These are phyloP conservation scores for Amphiprion clarkii DNA, from an alignment of 2,797 vertebrate genomes.

Conservation along the genomic window DNA sequence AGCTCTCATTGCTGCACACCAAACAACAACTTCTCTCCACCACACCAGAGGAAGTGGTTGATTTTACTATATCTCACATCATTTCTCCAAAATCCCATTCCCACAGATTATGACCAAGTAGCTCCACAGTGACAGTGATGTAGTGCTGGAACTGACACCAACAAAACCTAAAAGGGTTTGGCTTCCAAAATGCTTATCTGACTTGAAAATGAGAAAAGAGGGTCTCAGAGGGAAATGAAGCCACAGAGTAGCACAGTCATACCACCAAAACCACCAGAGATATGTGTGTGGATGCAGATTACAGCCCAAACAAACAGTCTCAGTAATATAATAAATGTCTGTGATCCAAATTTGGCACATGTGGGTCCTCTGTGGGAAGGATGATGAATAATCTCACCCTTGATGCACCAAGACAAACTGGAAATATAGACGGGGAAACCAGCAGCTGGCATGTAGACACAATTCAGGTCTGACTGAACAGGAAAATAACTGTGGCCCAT, in stretches of 20 bases:
- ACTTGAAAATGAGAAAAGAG: not conserved
- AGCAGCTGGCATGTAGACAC: not conserved
- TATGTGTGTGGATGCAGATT: not conserved
- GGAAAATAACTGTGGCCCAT: no score
- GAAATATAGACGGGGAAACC: not conserved
- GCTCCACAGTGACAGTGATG: no score
- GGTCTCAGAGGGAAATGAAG: not conserved
- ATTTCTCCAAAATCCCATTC: not conserved
- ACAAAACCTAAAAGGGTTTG: no score
- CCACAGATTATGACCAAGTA: not conserved
- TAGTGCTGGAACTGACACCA: no score
- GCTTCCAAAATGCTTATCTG: no score
- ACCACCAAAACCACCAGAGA: not conserved
- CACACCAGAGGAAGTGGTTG: not conserved
- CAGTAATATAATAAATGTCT: not conserved
- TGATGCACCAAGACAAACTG: not conserved
- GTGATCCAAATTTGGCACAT: not conserved
- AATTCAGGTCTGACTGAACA: not conserved
- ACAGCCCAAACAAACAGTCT: not conserved
- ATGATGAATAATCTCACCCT: not conserved
- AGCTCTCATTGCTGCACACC: not conserved
- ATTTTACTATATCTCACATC: not conserved
- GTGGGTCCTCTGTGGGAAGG: not conserved
- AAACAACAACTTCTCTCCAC: not conserved
- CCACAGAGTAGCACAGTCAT: not conserved